Base-by-base conservation (phyloP, 2,797 vertebrate genomes). In the Sebastolobus alascanus region DNA sequence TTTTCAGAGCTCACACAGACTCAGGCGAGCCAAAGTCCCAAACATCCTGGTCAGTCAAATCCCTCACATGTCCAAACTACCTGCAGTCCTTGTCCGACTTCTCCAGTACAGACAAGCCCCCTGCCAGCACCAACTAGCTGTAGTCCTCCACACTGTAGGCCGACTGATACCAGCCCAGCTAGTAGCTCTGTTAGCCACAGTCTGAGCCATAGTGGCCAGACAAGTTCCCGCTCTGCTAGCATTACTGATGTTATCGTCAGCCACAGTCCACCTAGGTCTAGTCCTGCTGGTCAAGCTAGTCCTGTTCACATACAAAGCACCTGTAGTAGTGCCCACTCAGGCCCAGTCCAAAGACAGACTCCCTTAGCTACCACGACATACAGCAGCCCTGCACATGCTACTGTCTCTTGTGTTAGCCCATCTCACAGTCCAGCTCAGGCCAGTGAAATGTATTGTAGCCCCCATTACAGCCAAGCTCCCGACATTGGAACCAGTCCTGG, bases 261-360 rank as follows among this genome's bases (percentile, higher is more conserved):
- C 77, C 82, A 73, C 33, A 80, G 82, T 84, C 71, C 83, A 60
- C 50, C 58, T 8, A 52, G 82, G 82, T 86, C 88, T 89, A 89
- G 89, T 90, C 86, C 72, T 89, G 86, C 84, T 80, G 88, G 87
- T 91, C 90, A 88, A 81, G 75, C 77, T 90, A 89, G 86, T 90
- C 85, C 90, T 84, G 18, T 66, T 84, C 71, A 86, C 40, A 50
- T 66, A 68, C 63, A 80, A 29, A 80, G 65, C 71, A 74, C 60
- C 46, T 66, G 33, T n/a, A 66, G 56, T 73, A 18, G 63, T 75
- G 11, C 55, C 20, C 68, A 61, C 65, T 88, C 79, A 76, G 82
- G 81, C 59, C 70, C 46, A 52, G 18, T 68, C 65, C 77, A 79
- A 68, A 88, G 43, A 86, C 52, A 55, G 25, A 58, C 52, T 59